Conservation (phyloP, 1,140 invertebrate genomes). For the Parapsyche elsis region DNA sequence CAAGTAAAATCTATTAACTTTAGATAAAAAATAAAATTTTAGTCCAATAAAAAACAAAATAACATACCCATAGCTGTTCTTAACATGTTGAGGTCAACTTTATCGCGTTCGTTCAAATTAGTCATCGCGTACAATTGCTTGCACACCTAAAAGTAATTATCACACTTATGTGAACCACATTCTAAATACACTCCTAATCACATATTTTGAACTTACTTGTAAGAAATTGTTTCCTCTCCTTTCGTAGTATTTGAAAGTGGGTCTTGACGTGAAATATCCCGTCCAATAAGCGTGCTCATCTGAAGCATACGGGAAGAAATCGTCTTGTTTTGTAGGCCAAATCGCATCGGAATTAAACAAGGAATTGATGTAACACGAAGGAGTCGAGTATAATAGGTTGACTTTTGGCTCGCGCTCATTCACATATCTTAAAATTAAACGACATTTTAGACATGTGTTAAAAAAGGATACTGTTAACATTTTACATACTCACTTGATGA, state of each 20-base stretch:
- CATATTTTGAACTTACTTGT: constrained; percentile 62
- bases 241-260: constrained; percentile 74
- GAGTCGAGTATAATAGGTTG: constrained; percentile 82
- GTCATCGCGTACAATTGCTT: constrained; percentile 68
- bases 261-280: constrained; percentile 83
- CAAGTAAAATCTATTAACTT: background rate
- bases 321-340: constrained; percentile 68
- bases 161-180: background rate
- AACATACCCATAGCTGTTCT: constrained; percentile 69
- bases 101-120: constrained; percentile 54
- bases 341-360: constrained; percentile 58
- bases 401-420: constrained; percentile 67
- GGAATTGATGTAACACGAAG: constrained; percentile 79
- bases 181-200: background rate
- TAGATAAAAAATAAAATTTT: constrained; percentile 70
- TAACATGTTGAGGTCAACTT: constrained; percentile 60
- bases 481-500: constrained; percentile 73
- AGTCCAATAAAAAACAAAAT: background rate
- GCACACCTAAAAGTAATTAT: constrained; percentile 59
- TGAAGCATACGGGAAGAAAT: constrained; percentile 82
- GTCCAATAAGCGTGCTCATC: constrained; percentile 81
- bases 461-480: constrained; percentile 8
- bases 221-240: constrained; percentile 75
- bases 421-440: constrained; percentile 65
- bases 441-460: background rate